These are phyloP conservation scores for Pelodiscus sinensis DNA, from an alignment of 2,113 vertebrate genomes.

Conservation along the genomic window DNA sequence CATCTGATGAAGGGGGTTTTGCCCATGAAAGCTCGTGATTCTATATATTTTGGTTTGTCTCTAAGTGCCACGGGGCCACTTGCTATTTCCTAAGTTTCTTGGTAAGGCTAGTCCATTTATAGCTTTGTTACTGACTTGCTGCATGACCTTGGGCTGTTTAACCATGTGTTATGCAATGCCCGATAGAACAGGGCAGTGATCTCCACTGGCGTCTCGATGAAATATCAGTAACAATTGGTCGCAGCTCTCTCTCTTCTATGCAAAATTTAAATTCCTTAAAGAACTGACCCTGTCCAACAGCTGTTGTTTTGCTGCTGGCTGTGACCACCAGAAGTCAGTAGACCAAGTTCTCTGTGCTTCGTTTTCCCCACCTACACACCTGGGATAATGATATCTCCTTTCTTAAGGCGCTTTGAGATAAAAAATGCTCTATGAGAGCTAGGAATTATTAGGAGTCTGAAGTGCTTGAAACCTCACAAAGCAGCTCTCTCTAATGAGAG, in stretches of 20 bases:
- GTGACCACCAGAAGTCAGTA: neutral
- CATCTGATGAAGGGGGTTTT: too few relatives aligned
- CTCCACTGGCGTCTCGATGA: neutral
- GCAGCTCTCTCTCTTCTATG: neutral
- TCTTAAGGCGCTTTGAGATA: neutral
- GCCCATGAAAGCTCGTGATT: too few relatives aligned
- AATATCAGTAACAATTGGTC: neutral
- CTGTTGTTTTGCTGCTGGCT: neutral
- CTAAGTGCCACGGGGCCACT: too few relatives aligned
- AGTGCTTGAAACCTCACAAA: neutral
- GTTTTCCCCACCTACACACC: neutral
- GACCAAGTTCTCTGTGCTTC: neutral
- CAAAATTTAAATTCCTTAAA: neutral
- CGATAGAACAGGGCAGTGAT: neutral
- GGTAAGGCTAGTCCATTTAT: neutral
- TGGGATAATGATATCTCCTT: neutral
- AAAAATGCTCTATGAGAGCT: neutral
- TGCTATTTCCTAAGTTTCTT: neutral
- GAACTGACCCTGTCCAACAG: neutral
- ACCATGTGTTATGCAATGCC: neutral
- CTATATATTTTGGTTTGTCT: too few relatives aligned
- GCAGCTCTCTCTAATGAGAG: neutral
- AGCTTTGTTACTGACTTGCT: fast-evolving
- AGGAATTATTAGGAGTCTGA: neutral
- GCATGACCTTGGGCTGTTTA: neutral